phyloP scores from a whole-genome alignment of 2,113 vertebrate genomes.

The Hemibagrus wyckioides region DNA sequence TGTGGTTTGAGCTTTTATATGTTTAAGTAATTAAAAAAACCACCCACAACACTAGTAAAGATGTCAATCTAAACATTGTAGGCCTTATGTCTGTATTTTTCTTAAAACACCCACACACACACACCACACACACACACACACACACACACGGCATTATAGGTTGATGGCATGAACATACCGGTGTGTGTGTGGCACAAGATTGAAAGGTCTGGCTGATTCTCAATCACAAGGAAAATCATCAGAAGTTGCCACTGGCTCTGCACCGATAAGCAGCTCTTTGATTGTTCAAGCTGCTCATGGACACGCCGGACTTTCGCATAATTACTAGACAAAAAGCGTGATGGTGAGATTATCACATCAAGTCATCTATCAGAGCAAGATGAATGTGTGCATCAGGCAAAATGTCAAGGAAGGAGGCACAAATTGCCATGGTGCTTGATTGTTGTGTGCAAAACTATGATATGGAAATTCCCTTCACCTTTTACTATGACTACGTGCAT shows the following conservation, averaged over 20 bases:
- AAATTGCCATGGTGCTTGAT: background rate
- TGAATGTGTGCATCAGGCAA: background rate
- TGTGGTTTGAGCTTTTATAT: background rate
- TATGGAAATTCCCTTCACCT: conserved; percentile 8
- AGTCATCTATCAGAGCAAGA: conserved; percentile 27
- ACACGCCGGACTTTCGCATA: conserved; percentile 11
- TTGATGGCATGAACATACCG: background rate
- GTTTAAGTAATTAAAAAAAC: background rate
- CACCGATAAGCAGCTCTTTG: conserved; percentile 14
- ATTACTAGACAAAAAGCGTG: conserved; percentile 37
- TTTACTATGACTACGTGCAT: background rate
- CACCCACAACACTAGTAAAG: background rate
- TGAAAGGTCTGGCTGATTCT: background rate
- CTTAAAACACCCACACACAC: background rate
- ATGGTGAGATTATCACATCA: conserved; percentile 38
- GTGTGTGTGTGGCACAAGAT: background rate
- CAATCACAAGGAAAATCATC: conserved; percentile 26
- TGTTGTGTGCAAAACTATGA: background rate
- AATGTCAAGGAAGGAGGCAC: conserved; percentile 36
- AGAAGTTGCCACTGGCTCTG: background rate
- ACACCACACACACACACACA: background rate
- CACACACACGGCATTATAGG: background rate
- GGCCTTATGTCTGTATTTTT: background rate
- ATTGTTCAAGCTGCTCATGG: background rate
- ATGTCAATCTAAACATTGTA: background rate